These are phyloP conservation scores for Dysidea cf. avara DNA, from an alignment of 37 sponge, comb jelly and placozoan genomes.

Conservation along the genomic window DNA sequence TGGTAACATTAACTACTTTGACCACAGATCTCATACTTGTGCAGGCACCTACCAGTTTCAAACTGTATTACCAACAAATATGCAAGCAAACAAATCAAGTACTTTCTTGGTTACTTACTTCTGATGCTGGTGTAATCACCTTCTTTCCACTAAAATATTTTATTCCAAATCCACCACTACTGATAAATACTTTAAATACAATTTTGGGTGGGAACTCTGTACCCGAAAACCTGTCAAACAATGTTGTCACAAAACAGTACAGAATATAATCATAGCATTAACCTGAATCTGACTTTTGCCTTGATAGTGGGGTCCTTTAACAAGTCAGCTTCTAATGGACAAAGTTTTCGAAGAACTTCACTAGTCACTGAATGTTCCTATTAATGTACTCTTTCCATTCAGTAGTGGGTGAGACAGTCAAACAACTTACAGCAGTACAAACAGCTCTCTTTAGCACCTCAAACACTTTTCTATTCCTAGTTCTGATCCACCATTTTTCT, in stretches of 20 bases:
- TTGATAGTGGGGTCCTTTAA: conserved; percentile 83
- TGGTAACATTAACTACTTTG: too few species aligned
- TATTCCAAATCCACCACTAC: conserved; percentile 47
- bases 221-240: conserved; percentile 74
- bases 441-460: conserved; percentile 77
- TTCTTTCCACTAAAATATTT: conserved; percentile 89
- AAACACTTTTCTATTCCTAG: conserved; percentile 74
- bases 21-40: too few species aligned
- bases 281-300: conserved; percentile 90
- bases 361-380: conserved; percentile 86
- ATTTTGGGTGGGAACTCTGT: conserved; percentile 84
- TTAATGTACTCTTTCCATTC: not conserved
- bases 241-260: too few species aligned
- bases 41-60: too few species aligned
- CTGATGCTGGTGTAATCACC: conserved; percentile 77
- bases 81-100: too few species aligned
- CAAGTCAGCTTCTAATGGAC: conserved; percentile 81
- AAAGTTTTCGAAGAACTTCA: conserved; percentile 81
- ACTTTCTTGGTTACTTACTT: conserved; percentile 30
- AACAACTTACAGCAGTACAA: conserved; percentile 76
- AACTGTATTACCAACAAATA: too few species aligned
- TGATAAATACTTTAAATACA: conserved; percentile 88
- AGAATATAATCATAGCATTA: not conserved
- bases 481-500: conserved; percentile 80
- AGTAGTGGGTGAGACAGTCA: not conserved